These are phyloP conservation scores for Drosophila orosa DNA, from an alignment of 1,140 invertebrate species.

Conservation along the genomic window DNA sequence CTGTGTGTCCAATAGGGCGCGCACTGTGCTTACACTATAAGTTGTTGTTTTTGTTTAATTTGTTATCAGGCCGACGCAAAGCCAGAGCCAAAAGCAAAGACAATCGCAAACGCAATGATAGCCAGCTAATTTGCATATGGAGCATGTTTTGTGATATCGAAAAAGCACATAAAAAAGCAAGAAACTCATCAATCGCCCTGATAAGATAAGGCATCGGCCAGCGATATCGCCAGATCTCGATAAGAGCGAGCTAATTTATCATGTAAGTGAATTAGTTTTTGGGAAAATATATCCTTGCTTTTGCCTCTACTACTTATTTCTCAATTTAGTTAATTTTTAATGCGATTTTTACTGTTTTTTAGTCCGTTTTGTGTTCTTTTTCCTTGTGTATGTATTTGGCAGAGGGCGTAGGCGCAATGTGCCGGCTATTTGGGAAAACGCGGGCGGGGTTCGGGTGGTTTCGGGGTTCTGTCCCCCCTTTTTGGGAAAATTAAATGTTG, in stretches of 20 bases:
- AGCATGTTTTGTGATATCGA: slow-evolving; percentile 40
- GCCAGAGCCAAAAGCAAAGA: slow-evolving; percentile 37
- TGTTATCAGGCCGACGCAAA: slow-evolving; percentile 54
- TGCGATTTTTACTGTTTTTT: slow-evolving; percentile 2
- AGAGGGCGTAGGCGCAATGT: slow-evolving; percentile 77
- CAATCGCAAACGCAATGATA: slow-evolving; percentile 45
- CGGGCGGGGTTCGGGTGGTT: slow-evolving; percentile 23
- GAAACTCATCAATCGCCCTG: slow-evolving; percentile 61
- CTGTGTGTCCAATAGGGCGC: slow-evolving; percentile 65
- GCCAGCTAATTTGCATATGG: slow-evolving; percentile 76
- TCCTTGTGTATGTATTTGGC: slow-evolving; percentile 51
- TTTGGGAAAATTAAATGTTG: slow-evolving; percentile 35
- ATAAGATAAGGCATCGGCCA: slow-evolving; percentile 39
- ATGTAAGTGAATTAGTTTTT: slow-evolving; percentile 54
- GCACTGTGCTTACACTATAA: slow-evolving; percentile 40
- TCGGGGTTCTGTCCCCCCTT: background rate
- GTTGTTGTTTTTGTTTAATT: slow-evolving; percentile 51
- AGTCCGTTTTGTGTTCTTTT: slow-evolving; percentile 21
- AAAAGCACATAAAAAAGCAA: slow-evolving; percentile 15
- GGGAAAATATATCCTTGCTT: slow-evolving; percentile 11
- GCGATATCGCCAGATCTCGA: slow-evolving; percentile 42
- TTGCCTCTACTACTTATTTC: slow-evolving; percentile 9
- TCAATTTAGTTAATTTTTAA: background rate
- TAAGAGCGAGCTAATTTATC: slow-evolving; percentile 48
- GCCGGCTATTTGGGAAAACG: slow-evolving; percentile 40